phyloP scores from a whole-genome alignment of 2,113 vertebrate genomes.

The Suricata suricatta region DNA sequence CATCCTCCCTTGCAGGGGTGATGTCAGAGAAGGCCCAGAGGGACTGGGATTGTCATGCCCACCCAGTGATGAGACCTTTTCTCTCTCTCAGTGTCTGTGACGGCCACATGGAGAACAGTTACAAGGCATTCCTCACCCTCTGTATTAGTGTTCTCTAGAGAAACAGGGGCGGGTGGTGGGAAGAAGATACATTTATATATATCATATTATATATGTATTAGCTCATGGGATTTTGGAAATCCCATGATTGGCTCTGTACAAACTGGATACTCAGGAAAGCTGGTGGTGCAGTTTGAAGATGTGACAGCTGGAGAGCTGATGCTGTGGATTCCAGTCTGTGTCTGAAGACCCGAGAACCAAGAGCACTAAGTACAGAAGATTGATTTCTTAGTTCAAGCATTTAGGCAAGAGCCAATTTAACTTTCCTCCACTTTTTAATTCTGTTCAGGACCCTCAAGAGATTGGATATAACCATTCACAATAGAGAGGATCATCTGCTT shows the following conservation, averaged over 20 bases:
- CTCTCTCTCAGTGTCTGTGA: neutral
- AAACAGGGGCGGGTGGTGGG: neutral
- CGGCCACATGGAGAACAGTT: neutral
- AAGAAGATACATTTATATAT: neutral
- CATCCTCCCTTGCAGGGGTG: neutral
- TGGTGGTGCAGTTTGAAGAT: neutral
- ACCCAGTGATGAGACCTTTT: neutral
- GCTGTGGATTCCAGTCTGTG: neutral
- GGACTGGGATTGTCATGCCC: neutral
- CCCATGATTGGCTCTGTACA: neutral
- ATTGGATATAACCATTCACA: neutral
- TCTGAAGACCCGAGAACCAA: neutral
- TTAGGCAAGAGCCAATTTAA: neutral
- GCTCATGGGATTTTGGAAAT: neutral
- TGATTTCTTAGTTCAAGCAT: neutral
- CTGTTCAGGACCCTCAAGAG: neutral
- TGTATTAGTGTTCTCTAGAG: neutral
- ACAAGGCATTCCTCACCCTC: neutral
- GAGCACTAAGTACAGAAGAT: neutral
- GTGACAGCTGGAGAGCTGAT: neutral
- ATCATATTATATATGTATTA: neutral
- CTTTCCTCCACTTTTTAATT: neutral
- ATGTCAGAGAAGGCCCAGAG: neutral
- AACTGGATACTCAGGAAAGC: neutral
- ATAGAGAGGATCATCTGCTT: neutral